Conservation (phyloP, 2,113 vertebrate genomes). For the Myotis davidii region DNA sequence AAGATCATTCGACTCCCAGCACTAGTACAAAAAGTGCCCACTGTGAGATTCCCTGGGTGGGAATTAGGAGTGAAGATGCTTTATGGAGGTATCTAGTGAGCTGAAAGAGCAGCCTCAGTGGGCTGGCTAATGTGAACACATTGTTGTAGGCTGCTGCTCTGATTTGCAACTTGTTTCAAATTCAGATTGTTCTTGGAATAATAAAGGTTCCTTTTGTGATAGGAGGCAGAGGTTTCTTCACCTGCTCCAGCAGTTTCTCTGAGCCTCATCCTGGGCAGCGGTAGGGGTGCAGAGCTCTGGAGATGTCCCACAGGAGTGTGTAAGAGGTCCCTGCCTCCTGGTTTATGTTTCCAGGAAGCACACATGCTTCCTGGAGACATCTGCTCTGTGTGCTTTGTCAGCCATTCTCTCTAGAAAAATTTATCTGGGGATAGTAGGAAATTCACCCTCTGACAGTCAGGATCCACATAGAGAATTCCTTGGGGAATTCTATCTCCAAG, state of each 20-base stretch:
- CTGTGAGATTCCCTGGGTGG: not conserved
- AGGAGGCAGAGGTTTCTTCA: not conserved
- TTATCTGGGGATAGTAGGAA: not conserved
- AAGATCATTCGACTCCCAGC: not conserved
- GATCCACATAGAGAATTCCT: fast-evolving
- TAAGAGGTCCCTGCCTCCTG: fast-evolving
- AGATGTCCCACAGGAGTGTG: fast-evolving
- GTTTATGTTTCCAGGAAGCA: fast-evolving
- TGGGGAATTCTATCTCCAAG: too few species aligned
- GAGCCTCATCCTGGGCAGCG: fast-evolving
- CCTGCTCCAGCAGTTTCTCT: not conserved
- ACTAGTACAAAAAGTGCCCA: too few species aligned
- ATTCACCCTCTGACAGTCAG: too few species aligned
- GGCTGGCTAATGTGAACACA: not conserved
- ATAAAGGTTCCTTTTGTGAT: fast-evolving
- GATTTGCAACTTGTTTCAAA: not conserved
- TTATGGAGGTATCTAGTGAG: fast-evolving
- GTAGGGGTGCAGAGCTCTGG: fast-evolving
- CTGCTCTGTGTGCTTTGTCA: not conserved
- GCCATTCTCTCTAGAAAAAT: fast-evolving
- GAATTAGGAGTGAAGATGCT: not conserved
- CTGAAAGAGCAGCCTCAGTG: fast-evolving
- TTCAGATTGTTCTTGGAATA: not conserved
- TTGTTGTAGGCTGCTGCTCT: not conserved
- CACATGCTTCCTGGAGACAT: fast-evolving